Evolutionary conservation across 2,113 vertebrate genomes (phyloP), one percentile per base, ranked within the genome.

Genomic region (Lanius collurio): DNA sequence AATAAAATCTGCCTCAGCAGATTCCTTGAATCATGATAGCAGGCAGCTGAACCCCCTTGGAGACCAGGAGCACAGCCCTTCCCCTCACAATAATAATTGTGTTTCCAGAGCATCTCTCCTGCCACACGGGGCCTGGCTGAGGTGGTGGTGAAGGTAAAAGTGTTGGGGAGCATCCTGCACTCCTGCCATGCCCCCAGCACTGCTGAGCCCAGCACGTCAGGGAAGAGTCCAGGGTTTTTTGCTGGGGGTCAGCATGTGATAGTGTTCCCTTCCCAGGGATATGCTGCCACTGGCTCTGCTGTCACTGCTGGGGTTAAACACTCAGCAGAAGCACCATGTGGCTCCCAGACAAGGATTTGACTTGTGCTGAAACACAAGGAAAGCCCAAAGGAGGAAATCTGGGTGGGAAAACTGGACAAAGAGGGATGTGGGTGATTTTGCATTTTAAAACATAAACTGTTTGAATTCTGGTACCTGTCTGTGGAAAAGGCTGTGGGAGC

Each of bases 71-170:
- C 39, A 2, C 9, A 16, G 81, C 87, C 41, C 27, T 70, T 83
- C 46, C 83, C 56, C 33, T 77, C 9, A 15, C 78, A 42, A 9
- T 14, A 26, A 49, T 7, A 20, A 62, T 7, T 62, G 70, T 60
- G 33, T 53, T 60, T 69, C 49, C 18, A 30, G 63, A 71, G 60
- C 12, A 4, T 13, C 68, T 39, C 35, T 81, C 27, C 75, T n/a
- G 42, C 73, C 47, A 8, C 0, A 2, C 1, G 2, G 46, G n/a
- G 44, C 41, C 19, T 4, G 13, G 57, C 5, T 0, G 27, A 47
- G 86, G 28, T 0, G 0, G 15, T 5, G 46, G 20, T 2, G 1
- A 7, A 37, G 64, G 42, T 1, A 4, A 13, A 7, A 35, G 24
- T 37, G 42, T 2, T 1, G n/a, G 62, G 56, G 56, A 33, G 17